Evolutionary conservation across 2,888 invertebrate species (phyloP).

Genomic region (Resseliella maxima): DNA sequence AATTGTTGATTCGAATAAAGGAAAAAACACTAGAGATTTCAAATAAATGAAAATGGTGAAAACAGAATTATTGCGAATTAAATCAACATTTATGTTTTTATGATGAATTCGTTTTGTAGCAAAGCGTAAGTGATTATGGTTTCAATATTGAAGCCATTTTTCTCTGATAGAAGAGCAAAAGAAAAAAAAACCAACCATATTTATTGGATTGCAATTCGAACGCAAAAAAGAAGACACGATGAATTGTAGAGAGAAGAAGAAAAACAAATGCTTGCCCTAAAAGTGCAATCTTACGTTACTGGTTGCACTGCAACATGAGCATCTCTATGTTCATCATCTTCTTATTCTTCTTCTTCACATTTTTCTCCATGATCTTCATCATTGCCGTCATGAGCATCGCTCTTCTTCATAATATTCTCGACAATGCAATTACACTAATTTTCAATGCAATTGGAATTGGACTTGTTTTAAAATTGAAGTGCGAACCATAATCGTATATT

Average conservation of each 20-base stretch:
- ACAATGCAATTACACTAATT: conserved; percentile 47
- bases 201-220: background rate
- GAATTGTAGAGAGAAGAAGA: background rate
- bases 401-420: background rate
- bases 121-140: conserved; percentile 48
- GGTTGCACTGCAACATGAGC: background rate
- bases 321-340: background rate
- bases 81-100: conserved; percentile 17
- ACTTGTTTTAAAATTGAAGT: background rate
- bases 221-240: background rate
- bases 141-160: background rate
- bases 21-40: conserved; percentile 24
- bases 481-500: conserved; percentile 42
- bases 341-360: too few species aligned
- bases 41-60: conserved; percentile 43
- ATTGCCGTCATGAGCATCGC: background rate
- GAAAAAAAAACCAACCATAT: background rate
- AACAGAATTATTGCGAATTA: conserved; percentile 20
- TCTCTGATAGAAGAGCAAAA: background rate
- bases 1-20: background rate
- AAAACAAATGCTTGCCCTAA: conserved; percentile 21
- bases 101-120: background rate
- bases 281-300: conserved; percentile 48
- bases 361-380: too few species aligned
- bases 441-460: conserved; percentile 15